Conservation (phyloP, 1,140 invertebrate genomes). For the Lasioglossum albipes region DNA sequence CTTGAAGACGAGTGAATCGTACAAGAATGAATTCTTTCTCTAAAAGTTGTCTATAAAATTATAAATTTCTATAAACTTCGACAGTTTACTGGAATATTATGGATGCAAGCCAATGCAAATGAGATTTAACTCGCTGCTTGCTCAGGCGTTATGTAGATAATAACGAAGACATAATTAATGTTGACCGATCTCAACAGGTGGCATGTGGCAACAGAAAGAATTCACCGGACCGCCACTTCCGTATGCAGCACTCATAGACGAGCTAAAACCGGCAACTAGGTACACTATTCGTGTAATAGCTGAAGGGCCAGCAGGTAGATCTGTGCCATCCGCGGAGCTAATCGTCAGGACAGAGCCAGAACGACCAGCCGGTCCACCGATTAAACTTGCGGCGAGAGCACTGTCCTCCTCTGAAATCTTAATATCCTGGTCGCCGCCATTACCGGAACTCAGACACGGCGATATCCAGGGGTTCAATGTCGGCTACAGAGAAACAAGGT, state of each 20-base stretch:
- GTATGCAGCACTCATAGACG: conserved; percentile 84
- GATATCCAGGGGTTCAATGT: conserved; percentile 85
- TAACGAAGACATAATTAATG: background rate
- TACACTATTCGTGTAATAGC: conserved; percentile 89
- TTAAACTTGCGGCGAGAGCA: conserved; percentile 85
- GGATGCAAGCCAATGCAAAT: too few species aligned
- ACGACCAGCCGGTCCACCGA: conserved; percentile 87
- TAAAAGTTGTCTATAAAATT: too few species aligned
- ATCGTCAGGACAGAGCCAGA: conserved; percentile 87
- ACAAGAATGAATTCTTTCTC: too few species aligned
- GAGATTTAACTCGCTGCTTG: too few species aligned
- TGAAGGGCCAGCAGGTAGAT: conserved; percentile 87
- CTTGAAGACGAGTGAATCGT: too few species aligned
- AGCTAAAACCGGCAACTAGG: conserved; percentile 88
- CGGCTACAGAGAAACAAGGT: conserved; percentile 78
- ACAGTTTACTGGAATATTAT: too few species aligned
- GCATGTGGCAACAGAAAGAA: conserved; percentile 85
- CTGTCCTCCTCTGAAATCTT: conserved; percentile 88
- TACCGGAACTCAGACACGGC: conserved; percentile 85
- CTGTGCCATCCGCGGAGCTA: conserved; percentile 86
- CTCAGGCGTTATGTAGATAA: too few species aligned
- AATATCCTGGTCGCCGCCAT: conserved; percentile 88
- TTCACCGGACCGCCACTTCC: conserved; percentile 82
- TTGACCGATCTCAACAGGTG: conserved; percentile 66
- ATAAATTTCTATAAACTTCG: too few species aligned